Base-by-base conservation (phyloP, 1,140 invertebrate species). In the Helicoverpa zea region DNA sequence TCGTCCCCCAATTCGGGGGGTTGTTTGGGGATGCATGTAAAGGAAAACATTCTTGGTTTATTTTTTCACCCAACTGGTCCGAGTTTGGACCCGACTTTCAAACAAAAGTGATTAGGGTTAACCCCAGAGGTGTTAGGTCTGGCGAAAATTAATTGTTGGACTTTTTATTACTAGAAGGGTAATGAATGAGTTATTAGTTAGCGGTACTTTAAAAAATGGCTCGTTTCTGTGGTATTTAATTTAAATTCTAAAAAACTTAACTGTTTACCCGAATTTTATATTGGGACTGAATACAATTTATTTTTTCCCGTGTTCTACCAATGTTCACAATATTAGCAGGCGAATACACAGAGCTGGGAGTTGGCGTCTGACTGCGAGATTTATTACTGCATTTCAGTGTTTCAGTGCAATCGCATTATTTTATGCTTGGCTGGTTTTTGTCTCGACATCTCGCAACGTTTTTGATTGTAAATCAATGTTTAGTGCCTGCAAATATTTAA, bases 41-140 rank as follows among this genome's bases (percentile, higher is more conserved):
- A 75, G 35, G 49, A 75, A 23, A 75, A 47, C 73, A 61, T 47
- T 56, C 73, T 13, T 61, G 59, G 35, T 75, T 49, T 49, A 29
- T 61, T 75, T 75, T 66, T 75, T 29, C 73, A 18, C 52, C 16
- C 54, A 12, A 74, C n/a, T 59, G n/a, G 11, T 61, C 54, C 18
- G 29, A 43, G 16, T 59, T 54, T 54, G 9, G 49, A 68, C 64
- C 12, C 43, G n/a, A 49, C 64, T 68, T 68, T 12, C 14, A 23
- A 52, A 11, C 18, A 52, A 70, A 70, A 49, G 66, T 52, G 16
- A 70, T 52, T 52, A 12, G 66, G 47, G 66, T 70, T 52, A 23
- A 51, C 11, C 63, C 11, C 3, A 3, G 14, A 11, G 9, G 61
- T 13, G 4, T 29, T 35, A n/a, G 61, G 61, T 64, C 23, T 23